These are phyloP conservation scores for Silurus asotus DNA, from an alignment of 2,113 vertebrate species.

Conservation along the genomic window DNA sequence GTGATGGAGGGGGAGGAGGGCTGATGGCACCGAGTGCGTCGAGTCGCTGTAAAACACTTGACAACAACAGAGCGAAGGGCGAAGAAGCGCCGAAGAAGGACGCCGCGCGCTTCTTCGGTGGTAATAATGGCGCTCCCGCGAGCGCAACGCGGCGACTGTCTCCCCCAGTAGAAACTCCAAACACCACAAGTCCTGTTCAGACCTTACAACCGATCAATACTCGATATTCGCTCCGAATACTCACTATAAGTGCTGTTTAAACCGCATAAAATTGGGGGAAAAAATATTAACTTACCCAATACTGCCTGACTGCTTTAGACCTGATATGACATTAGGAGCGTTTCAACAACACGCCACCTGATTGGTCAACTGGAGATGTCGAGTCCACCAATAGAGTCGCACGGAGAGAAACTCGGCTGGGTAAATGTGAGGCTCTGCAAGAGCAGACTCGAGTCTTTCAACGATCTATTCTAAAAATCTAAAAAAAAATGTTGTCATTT, in stretches of 20 bases:
- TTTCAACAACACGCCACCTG: slow-evolving; percentile 57
- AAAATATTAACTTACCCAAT: slow-evolving; percentile 61
- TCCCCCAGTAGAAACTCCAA: slow-evolving; percentile 71
- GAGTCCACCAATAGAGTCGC: slow-evolving; percentile 61
- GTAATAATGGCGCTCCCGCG: slow-evolving; percentile 71
- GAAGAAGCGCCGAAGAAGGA: slow-evolving; percentile 61
- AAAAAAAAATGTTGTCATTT: too few species aligned
- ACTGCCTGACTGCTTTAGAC: slow-evolving; percentile 48
- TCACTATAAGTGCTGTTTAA: not conserved
- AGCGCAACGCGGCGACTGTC: slow-evolving; percentile 66
- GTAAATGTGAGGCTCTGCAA: not conserved
- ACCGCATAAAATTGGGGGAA: slow-evolving; percentile 18
- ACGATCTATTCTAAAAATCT: too few species aligned
- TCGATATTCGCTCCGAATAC: not conserved
- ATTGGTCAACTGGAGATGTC: slow-evolving; percentile 59
- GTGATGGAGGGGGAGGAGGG: too few species aligned
- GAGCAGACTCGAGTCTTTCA: not conserved
- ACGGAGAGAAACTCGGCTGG: not conserved
- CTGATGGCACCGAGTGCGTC: not conserved
- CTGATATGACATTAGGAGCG: slow-evolving; percentile 54
- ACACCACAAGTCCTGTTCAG: slow-evolving; percentile 5
- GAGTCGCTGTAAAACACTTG: slow-evolving; percentile 44
- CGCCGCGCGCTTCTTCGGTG: slow-evolving; percentile 78
- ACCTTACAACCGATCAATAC: not conserved
- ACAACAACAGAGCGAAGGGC: not conserved